Evolutionary conservation across 1,140 invertebrate genomes (phyloP), one percentile per base, ranked within the genome.

Genomic region (Macrosteles quadrilineatus): DNA sequence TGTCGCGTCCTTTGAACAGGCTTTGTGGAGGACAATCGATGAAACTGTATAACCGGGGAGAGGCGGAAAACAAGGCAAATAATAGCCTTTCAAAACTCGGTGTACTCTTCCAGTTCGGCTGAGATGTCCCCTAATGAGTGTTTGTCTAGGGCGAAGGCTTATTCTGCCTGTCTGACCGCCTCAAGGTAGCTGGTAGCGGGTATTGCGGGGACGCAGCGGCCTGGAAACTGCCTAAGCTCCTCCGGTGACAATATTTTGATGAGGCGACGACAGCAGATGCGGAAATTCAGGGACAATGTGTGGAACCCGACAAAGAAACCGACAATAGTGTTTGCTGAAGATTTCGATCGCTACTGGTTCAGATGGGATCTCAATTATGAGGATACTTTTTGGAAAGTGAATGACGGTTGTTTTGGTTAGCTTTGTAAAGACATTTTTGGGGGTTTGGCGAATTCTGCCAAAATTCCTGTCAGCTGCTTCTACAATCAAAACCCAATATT

Each of bases 241-340:
- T 59, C 55, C 2, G 25, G 55, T 59, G 55, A 59, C 55, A 59
- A 59, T 59, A 59, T 59, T 59, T 59, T 59, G 55, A 59, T 59
- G 55, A 59, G 55, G 14, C 27, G 4, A 11, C 47, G 21, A 53
- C 47, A 19, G 47, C 47, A n/a, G n/a, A n/a, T n/a, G n/a, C n/a
- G n/a, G n/a, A n/a, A n/a, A n/a, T n/a, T n/a, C n/a, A n/a, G n/a
- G n/a, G n/a, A n/a, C n/a, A n/a, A n/a, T n/a, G n/a, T n/a, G n/a
- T n/a, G n/a, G n/a, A n/a, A n/a, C n/a, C n/a, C n/a, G n/a, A n/a
- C n/a, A n/a, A n/a, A n/a, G n/a, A n/a, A n/a, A n/a, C n/a, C n/a
- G n/a, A n/a, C n/a, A n/a, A n/a, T n/a, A n/a, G n/a, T n/a, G n/a
- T n/a, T n/a, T n/a, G n/a, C n/a, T n/a, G n/a, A n/a, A n/a, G n/a